A percentile compares a stretch with the other conserved stretches of the same genome.
phyloP scores from a whole-genome alignment of 2,888 invertebrate species.

The Saturnia pavonia region DNA sequence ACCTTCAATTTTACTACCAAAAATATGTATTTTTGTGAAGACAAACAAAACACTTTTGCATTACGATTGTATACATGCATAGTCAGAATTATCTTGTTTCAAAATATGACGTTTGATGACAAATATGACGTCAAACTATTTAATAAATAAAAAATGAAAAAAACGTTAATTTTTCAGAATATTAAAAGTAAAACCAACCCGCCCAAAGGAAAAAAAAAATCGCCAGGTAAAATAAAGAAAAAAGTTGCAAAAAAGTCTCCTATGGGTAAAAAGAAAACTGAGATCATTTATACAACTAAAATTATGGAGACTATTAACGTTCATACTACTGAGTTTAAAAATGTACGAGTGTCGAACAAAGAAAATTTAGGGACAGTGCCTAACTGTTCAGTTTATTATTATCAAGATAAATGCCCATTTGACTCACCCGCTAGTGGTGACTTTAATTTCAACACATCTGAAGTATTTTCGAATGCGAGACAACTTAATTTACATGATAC shows the following conservation, averaged over 20 bases:
- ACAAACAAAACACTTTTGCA: not conserved
- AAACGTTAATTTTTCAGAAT: slow-evolving; percentile 56
- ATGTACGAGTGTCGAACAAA: slow-evolving; percentile 49
- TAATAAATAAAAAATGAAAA: slow-evolving; percentile 2
- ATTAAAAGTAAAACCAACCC: slow-evolving; percentile 54
- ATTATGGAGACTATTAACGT: slow-evolving; percentile 53
- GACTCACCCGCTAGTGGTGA: slow-evolving; percentile 59
- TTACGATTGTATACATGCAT: no score
- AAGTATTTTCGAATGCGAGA: slow-evolving; percentile 66
- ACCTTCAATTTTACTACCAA: not conserved
- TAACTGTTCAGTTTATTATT: slow-evolving; percentile 48
- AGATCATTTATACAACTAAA: slow-evolving; percentile 55
- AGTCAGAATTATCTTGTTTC: not conserved
- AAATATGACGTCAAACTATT: not conserved
- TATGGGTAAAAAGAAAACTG: slow-evolving; percentile 63
- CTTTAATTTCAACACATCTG: slow-evolving; percentile 66
- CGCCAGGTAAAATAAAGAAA: slow-evolving; percentile 71
- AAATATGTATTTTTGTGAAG: not conserved
- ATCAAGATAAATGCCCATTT: slow-evolving; percentile 61
- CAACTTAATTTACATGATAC: slow-evolving; percentile 57
- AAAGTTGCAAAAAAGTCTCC: slow-evolving; percentile 66
- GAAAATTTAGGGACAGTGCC: slow-evolving; percentile 52
- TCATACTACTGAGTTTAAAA: slow-evolving; percentile 47
- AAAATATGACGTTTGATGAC: no score
- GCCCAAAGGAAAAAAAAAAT: slow-evolving; percentile 58